Base-by-base conservation (phyloP, 2,797 vertebrate species). In the Centroberyx gerrardi region DNA sequence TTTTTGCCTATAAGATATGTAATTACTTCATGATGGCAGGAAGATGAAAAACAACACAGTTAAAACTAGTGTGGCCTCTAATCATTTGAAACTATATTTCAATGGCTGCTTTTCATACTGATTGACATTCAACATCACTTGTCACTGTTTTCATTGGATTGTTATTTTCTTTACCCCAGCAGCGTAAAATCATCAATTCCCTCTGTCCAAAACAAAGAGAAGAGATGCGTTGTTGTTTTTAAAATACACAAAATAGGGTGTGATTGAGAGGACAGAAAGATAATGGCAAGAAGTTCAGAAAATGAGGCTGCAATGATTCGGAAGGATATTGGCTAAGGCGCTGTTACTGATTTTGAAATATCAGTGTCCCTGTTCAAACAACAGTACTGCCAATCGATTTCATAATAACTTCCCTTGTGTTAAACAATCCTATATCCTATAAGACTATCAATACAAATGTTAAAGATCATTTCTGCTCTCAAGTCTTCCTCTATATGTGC, bases 1-100 rank as follows among this genome's bases (percentile, higher is more conserved):
- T 68, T 36, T 71, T 68, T 82, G 79, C 68, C 33, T 56, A 27
- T 44, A 18, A 38, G 5, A 55, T 31, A 38, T 48, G 66, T 49
- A 48, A 40, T 53, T 53, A 52, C 51, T 17, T 40, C 18, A 80
- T 80, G 81, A 87, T 77, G 28, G 56, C 74, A 63, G 73, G 58
- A 82, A 72, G 68, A 33, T 10, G 17, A 76, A 75, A 71, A 29
- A 66, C 28, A 67, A n/a, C 52, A 67, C 59, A 40, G 38, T 49
- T 15, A 33, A 27, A 58, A 58, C 53, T 59, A 52, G 56, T 61
- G 22, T 70, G 17, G n/a, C 17, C 10, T 61, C 48, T 61, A 52
- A 61, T 53, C 13, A 53, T 62, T 38, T 49, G 31, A 59, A 36
- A 46, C 12, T 27, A 18, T 46, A 36, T 38, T n/a, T 65, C 52